Evolutionary conservation across 2,888 invertebrate genomes (phyloP), one percentile per base, ranked within the genome.

Genomic region (Chouioia cunea): DNA sequence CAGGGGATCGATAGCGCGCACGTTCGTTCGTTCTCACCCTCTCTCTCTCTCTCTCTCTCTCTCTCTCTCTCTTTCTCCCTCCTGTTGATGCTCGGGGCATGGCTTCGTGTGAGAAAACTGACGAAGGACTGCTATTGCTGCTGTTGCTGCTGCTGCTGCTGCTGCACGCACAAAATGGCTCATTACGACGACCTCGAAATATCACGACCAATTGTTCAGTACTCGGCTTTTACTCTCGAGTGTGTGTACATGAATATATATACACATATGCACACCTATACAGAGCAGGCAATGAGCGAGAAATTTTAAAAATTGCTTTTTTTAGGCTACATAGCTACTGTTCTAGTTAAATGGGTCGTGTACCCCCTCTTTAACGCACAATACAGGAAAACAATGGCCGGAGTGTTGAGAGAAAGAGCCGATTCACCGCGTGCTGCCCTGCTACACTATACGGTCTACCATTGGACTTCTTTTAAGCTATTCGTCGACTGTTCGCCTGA

Each of bases 1-100:
- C 76, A 74, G 77, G 77, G 79, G 82, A 83, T 84, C 83, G 81
- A 84, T 84, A 83, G 78, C 78, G 80, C 80, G 82, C 80, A 83
- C 80, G 81, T 81, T 80, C 79, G 52, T 53, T 10, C 36, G 36
- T 10, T 36, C 36, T 36, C 36, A 36, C 14, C 48, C 27, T n/a
- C 18, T 56, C 56, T 22, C 36, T 64, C 64, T 56, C 56, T 18
- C 64, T 47, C 64, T 65, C 64, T 6, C 36, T 10, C 65, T 1
- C 53, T 23, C 56, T n/a, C n/a, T 18, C 1, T 3, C 22, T 36
- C 60, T 57, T 43, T 50, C 58, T 59, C 23, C 71, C 43, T 50
- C 57, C 63, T 60, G 71, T 67, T 71, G 66, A 62, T 60, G 59
- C 60, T 47, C 48, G 20, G 22, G 18, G 20, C 52, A 52, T 53